Conservation (phyloP, 2,888 invertebrate species). For the Agrotis ipsilon region DNA sequence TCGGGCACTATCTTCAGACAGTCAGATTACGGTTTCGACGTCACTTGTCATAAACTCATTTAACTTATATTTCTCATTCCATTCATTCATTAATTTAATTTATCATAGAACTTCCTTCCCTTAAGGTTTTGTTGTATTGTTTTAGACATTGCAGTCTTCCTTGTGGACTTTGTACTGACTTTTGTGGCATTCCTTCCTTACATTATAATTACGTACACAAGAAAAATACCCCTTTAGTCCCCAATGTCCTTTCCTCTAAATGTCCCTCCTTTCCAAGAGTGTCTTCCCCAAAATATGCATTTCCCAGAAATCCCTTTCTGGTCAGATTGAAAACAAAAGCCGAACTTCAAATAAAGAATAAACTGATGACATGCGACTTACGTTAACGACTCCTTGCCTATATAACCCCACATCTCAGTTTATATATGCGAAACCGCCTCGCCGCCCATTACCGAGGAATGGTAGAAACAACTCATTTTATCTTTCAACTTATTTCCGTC, state of each 20-base stretch:
- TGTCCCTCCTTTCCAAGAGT: too few relatives aligned
- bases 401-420: constrained; percentile 81
- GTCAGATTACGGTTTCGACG: too few relatives aligned
- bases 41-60: background rate
- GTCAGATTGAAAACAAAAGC: background rate
- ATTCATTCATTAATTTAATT: background rate
- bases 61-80: background rate
- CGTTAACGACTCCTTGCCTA: constrained; percentile 61
- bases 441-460: constrained; percentile 81
- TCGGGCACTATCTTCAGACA: background rate
- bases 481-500: constrained; percentile 85
- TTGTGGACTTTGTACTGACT: background rate
- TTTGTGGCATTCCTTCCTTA: too few relatives aligned
- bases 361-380: background rate
- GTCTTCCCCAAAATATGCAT: too few relatives aligned
- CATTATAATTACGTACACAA: background rate
- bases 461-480: constrained; percentile 85
- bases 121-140: background rate
- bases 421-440: constrained; percentile 83
- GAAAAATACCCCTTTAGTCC: too few relatives aligned
- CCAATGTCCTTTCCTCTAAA: too few relatives aligned
- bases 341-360: constrained; percentile 5
- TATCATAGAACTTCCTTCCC: too few relatives aligned
- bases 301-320: too few relatives aligned
- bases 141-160: background rate